These are phyloP conservation scores for Scolopax rusticola DNA, from an alignment of 2,797 vertebrate species.

Conservation along the genomic window DNA sequence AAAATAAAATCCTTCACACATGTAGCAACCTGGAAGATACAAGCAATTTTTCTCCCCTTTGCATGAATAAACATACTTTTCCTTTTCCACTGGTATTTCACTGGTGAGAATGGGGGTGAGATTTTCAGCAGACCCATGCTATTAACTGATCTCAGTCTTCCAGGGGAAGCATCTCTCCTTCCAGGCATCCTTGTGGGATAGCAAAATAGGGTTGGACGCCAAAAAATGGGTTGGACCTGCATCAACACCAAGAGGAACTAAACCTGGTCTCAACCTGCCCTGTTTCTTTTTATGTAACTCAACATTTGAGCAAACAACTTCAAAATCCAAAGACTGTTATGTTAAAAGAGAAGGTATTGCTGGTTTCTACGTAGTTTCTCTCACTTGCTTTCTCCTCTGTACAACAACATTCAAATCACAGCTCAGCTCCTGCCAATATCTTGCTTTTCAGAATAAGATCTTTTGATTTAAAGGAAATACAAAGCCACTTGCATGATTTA, in stretches of 20 bases:
- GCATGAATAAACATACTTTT: neutral
- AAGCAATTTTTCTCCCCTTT: neutral
- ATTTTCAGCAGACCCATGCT: neutral
- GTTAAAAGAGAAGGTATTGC: neutral
- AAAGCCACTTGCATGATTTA: neutral
- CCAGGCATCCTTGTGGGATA: rapidly evolving
- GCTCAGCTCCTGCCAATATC: neutral
- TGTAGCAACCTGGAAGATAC: neutral
- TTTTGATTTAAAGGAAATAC: neutral
- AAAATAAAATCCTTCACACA: neutral
- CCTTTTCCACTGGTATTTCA: neutral
- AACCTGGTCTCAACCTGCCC: rapidly evolving
- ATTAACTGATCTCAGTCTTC: neutral
- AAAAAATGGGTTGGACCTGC: rapidly evolving
- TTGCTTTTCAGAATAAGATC: neutral
- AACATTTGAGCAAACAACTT: neutral
- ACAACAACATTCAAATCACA: neutral
- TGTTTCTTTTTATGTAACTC: neutral
- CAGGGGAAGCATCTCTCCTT: neutral
- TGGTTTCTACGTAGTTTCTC: neutral
- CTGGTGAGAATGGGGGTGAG: neutral
- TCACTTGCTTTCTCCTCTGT: neutral
- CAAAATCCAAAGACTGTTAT: neutral
- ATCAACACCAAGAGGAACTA: neutral
- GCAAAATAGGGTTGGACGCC: neutral